Evolutionary conservation across 2,888 invertebrate species (phyloP), one percentile per base, ranked within the genome.

Genomic region (Tribolium freemani): DNA sequence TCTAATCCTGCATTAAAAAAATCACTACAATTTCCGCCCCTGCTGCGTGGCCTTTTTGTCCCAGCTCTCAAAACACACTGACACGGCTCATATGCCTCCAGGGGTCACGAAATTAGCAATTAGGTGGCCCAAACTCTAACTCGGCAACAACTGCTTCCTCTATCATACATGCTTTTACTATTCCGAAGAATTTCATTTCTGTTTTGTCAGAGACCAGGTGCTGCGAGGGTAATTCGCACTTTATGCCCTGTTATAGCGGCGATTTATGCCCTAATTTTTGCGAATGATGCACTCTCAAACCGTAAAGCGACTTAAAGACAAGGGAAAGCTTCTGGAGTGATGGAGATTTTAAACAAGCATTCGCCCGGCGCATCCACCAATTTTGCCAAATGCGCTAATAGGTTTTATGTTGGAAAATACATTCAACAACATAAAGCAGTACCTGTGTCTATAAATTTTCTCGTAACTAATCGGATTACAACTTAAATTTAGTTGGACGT

Each of bases 21-120:
- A 26, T 26, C 26, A 26, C 26, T 26, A 1, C 26, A 3, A 26
- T 3, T 21, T 26, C 38, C 38, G 5, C n/a, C 8, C 38, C 38
- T 38, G 38, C 38, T 38, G 38, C 38, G 31, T 31, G 31, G 5
- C 6, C 31, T 31, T 16, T 16, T 16, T n/a, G n/a, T 21, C 21
- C 21, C 21, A 21, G 21, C 2, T 5, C 26, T 54, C 69, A 68
- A 71, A 75, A 75, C 73, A 76, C 61, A 75, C 67, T 67, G 76
- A 74, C 76, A 75, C 70, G 76, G 66, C 63, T 78, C 76, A 75
- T 76, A 75, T 71, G 69, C 75, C 77, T 68, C 72, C 57, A 50
- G 75, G 78, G 79, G 56, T 73, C 64, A 57, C 61, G 73, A 75
- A 78, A 79, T 78, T 79, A 78, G 77, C 75, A 78, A 77, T 78